These are phyloP conservation scores for Athalia cordata DNA, from an alignment of 2,888 invertebrate species.

Conservation along the genomic window DNA sequence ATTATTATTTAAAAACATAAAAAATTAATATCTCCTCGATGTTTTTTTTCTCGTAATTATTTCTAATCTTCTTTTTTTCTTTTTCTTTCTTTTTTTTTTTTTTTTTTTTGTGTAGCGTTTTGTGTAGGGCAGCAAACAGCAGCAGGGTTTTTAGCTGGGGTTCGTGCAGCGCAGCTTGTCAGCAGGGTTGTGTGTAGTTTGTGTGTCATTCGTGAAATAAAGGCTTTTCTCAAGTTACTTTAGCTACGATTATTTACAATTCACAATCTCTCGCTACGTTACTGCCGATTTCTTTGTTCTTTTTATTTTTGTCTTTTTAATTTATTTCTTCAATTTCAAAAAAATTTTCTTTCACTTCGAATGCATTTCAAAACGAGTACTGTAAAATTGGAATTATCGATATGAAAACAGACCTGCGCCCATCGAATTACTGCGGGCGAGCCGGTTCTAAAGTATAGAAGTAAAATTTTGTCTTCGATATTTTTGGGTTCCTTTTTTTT, in stretches of 20 bases:
- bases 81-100: slow-evolving; percentile 23
- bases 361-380: too few species aligned
- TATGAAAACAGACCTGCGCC: too few species aligned
- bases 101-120: slow-evolving; percentile 65
- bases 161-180: slow-evolving; percentile 74
- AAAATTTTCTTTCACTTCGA: too few species aligned
- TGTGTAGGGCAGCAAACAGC: slow-evolving; percentile 71
- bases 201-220: slow-evolving; percentile 67
- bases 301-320: neutral
- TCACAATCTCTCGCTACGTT: slow-evolving; percentile 58
- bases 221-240: slow-evolving; percentile 60
- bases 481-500: too few species aligned
- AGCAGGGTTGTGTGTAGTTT: slow-evolving; percentile 68
- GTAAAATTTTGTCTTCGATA: too few species aligned
- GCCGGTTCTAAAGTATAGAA: too few species aligned
- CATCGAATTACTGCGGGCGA: too few species aligned
- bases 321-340: too few species aligned
- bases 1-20: too few species aligned
- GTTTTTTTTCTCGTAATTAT: slow-evolving; percentile 37
- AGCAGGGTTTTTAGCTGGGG: slow-evolving; percentile 72
- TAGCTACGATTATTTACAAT: slow-evolving; percentile 64
- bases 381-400: too few species aligned
- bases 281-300: slow-evolving; percentile 46
- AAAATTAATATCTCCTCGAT: neutral
- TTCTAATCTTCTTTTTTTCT: neutral